A percentile compares a stretch with the other conserved stretches of the same genome.
These are phyloP conservation scores for Dermatemys mawii DNA, from an alignment of 2,113 vertebrate genomes.

Conservation along the genomic window DNA sequence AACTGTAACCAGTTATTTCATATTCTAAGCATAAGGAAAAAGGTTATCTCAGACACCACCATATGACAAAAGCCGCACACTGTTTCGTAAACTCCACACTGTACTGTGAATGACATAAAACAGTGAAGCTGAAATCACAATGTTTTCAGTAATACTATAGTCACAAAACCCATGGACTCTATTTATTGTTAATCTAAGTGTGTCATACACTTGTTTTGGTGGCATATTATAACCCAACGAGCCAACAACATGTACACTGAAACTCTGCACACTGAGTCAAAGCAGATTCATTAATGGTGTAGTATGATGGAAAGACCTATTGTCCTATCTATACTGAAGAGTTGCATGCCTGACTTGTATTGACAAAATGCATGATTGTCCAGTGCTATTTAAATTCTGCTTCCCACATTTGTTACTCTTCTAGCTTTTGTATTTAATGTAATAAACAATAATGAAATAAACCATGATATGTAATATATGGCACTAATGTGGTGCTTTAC, in stretches of 20 bases:
- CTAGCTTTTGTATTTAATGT: neutral
- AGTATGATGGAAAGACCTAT: accelerated
- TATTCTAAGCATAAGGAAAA: neutral
- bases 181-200: accelerated
- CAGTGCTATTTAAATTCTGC: accelerated
- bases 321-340: accelerated
- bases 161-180: accelerated
- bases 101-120: accelerated
- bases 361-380: neutral
- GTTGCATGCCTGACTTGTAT: neutral
- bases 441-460: neutral
- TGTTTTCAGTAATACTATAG: neutral
- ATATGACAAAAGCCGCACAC: neutral
- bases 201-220: accelerated
- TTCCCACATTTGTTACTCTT: accelerated
- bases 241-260: accelerated
- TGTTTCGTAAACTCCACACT: neutral
- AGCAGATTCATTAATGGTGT: accelerated
- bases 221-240: accelerated
- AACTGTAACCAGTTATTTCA: neutral
- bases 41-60: neutral
- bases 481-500: accelerated
- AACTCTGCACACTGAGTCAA: accelerated
- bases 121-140: neutral
- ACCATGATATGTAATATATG: accelerated